Base-by-base conservation (phyloP, 23 tunicate genomes). In the Ascidia mentula region DNA sequence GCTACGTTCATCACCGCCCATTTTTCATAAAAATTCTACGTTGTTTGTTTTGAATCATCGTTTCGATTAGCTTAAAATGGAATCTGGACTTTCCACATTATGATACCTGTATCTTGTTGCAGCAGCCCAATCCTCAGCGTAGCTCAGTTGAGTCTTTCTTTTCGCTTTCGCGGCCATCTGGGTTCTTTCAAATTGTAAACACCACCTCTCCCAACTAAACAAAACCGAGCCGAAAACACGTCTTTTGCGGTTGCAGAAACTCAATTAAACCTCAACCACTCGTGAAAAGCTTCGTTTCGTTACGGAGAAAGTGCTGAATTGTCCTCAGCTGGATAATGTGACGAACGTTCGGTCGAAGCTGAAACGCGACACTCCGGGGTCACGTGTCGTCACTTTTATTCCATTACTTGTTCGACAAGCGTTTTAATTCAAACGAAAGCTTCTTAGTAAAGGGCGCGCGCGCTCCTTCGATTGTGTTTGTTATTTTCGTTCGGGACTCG, bases 101-200 rank as follows among this genome's bases (percentile, higher is more conserved):
- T n/a, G n/a, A n/a, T 9, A 53, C 65, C 65, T 53, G 65, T 53
- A 53, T 53, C 65, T 26, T 53, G 65, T 53, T 53, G 12, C 65
- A 53, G 4, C 13, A 9, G 65, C 65, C 28, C 22, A 53, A 28
- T 53, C 65, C 2, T 53, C 65, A 53, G 65, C 7, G 65, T 53
- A 53, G 13, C 65, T 53, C 13, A 53, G 65, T 53, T 26, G 28
- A 9, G 28, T 6, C 13, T 28, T 53, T 26, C 13, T 6, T 53
- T 53, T 53, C 24, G 65, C 65, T 20, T 20, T 28, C 1, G 13
- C 65, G 28, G 65, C 65, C 65, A 53, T 53, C 65, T 53, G 7
- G 65, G 1, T 20, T 3, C 65, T 20, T 5, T 53, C 12, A 53
- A 53, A 26, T n/a, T n/a, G n/a, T n/a, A n/a, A n/a, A n/a, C n/a